Percentiles rank a stretch among this genome's conserved stretches.
phyloP scores from a whole-genome alignment of 2,888 invertebrate genomes.

The Drosophila greeni region DNA sequence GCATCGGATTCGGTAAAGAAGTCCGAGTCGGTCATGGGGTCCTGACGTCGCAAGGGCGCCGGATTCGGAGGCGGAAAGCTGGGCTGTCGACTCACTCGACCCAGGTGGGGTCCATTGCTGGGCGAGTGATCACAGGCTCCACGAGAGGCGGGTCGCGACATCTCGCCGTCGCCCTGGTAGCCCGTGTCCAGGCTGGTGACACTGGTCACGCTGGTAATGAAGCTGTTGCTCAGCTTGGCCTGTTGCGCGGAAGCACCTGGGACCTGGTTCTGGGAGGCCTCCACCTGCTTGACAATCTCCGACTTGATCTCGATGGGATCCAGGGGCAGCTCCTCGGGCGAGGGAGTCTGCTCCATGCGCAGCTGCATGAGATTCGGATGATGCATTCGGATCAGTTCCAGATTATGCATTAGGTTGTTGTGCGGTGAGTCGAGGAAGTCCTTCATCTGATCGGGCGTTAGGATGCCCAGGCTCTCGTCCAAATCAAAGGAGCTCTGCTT shows the following conservation, averaged over 20 bases:
- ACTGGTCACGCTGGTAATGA: constrained; percentile 92
- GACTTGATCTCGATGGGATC: constrained; percentile 85
- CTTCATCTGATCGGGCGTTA: constrained; percentile 94
- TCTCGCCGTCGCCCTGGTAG: constrained; percentile 94
- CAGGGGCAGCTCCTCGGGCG: constrained; percentile 90
- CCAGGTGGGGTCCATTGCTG: constrained; percentile 79
- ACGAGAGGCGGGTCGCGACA: constrained; percentile 91
- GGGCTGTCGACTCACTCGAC: constrained; percentile 78
- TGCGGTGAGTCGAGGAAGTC: constrained; percentile 82
- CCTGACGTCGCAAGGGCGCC: constrained; percentile 84
- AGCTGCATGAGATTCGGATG: constrained; percentile 67
- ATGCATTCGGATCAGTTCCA: constrained; percentile 79
- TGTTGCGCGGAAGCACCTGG: constrained; percentile 17
- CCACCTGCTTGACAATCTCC: constrained; percentile 80
- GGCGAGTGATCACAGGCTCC: constrained; percentile 87
- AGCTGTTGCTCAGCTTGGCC: constrained; percentile 86
- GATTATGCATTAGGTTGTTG: constrained; percentile 79
- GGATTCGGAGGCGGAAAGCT: constrained; percentile 75
- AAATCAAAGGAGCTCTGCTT: constrained; percentile 90
- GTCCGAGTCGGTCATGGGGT: constrained; percentile 94
- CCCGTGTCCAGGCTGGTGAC: constrained; percentile 95
- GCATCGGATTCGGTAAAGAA: constrained; percentile 95
- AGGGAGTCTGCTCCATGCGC: constrained; percentile 88
- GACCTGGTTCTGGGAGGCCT: constrained; percentile 5
- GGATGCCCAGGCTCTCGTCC: constrained; percentile 90